A percentile compares a stretch with the other conserved stretches of the same genome.
phyloP scores from a whole-genome alignment of 2,797 vertebrate genomes.

The Trichosurus vulpecula region DNA sequence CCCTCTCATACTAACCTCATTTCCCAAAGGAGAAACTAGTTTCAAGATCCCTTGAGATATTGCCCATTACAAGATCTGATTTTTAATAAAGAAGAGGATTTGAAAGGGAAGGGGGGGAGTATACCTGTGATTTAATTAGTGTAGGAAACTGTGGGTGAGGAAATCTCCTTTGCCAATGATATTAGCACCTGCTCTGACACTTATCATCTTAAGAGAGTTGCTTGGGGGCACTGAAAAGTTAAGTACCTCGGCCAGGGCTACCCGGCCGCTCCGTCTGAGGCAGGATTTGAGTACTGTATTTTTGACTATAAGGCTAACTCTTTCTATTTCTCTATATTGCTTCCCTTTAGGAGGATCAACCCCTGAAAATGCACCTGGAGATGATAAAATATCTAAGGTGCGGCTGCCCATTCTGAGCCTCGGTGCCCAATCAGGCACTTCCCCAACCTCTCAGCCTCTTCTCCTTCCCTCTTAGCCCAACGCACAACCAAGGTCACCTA shows the following conservation, averaged over 20 bases:
- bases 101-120: not conserved
- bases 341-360: not conserved
- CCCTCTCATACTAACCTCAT: not conserved
- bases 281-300: not conserved
- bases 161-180: not conserved
- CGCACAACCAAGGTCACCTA: not conserved
- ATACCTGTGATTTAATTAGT: not conserved
- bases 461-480: not conserved
- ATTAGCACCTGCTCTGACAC: not conserved
- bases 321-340: not conserved
- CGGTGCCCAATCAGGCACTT: not conserved
- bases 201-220: not conserved
- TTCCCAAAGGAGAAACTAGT: conserved; percentile 7
- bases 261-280: not conserved
- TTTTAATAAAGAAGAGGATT: not conserved
- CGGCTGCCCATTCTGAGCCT: not conserved
- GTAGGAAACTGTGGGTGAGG: not conserved
- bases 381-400: not conserved
- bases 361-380: not conserved
- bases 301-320: not conserved
- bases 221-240: not conserved
- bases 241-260: not conserved
- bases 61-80: not conserved
- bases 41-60: not conserved
- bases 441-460: not conserved